phyloP scores from a whole-genome alignment of 2,113 vertebrate species.

The Cyprinodon tularosa region DNA sequence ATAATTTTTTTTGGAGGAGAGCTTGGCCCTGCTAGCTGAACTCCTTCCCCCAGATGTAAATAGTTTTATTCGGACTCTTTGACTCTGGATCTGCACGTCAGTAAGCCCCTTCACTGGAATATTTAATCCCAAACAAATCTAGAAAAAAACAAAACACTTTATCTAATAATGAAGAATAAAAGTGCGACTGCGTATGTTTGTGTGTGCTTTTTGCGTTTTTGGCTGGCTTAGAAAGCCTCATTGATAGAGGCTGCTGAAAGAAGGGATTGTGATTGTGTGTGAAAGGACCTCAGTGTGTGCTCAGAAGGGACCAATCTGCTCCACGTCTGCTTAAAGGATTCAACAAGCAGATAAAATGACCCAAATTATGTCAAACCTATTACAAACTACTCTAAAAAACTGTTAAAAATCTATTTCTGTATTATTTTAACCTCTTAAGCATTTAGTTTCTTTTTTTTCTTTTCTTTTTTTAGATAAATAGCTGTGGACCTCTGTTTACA shows the following conservation, averaged over 20 bases:
- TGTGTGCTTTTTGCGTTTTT: slow-evolving; percentile 23
- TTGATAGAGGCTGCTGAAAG: slow-evolving; percentile 62
- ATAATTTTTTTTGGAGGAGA: slow-evolving; percentile 50
- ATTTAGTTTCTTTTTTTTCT: no score
- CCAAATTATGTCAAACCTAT: slow-evolving; percentile 29
- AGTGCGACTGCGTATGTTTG: slow-evolving; percentile 16
- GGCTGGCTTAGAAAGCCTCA: slow-evolving; percentile 51
- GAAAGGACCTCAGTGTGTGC: slow-evolving; percentile 43
- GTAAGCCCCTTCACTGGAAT: background rate
- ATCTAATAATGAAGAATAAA: background rate
- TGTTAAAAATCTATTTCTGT: background rate
- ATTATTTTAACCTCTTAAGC: background rate
- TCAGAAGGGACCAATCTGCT: slow-evolving; percentile 14
- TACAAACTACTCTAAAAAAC: background rate
- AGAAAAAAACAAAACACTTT: background rate
- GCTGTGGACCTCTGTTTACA: background rate
- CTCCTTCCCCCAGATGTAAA: background rate
- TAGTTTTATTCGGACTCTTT: slow-evolving; percentile 3
- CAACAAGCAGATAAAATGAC: background rate
- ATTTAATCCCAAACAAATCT: background rate
- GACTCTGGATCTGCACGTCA: background rate
- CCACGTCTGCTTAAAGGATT: slow-evolving; percentile 10
- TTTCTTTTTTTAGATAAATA: background rate
- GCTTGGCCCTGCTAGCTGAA: slow-evolving; percentile 34
- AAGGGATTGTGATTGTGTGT: slow-evolving; percentile 57